phyloP scores from a whole-genome alignment of 2,888 invertebrate species.

The Ditula angustiorana region DNA sequence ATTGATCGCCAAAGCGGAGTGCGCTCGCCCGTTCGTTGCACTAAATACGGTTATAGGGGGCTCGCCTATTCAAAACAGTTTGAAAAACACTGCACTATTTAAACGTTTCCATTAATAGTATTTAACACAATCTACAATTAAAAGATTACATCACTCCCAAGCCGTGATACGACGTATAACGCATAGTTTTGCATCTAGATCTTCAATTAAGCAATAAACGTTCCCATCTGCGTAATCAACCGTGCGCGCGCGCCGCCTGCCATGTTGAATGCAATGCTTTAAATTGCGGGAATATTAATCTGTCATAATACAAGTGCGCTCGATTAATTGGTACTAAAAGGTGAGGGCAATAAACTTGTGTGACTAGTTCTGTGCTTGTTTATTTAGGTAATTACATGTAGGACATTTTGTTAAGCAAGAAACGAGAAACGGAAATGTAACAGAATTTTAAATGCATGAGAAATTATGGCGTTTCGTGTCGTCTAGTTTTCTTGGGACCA shows the following conservation, averaged over 20 bases:
- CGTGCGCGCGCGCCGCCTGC: conserved; percentile 48
- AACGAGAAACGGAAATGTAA: too few species aligned
- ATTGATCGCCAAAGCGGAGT: too few species aligned
- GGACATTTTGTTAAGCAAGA: too few species aligned
- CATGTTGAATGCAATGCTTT: conserved; percentile 47
- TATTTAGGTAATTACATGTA: background rate
- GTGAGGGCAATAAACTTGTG: background rate
- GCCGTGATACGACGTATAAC: background rate
- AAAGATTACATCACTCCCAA: background rate
- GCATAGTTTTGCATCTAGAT: background rate
- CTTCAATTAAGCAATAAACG: conserved; percentile 26
- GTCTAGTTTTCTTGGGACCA: too few species aligned
- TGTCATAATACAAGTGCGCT: conserved; percentile 25
- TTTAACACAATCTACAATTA: too few species aligned
- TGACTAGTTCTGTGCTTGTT: background rate
- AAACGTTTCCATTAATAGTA: too few species aligned
- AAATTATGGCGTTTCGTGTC: too few species aligned
- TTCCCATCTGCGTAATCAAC: conserved; percentile 49
- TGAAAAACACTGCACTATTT: too few species aligned
- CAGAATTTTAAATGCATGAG: too few species aligned
- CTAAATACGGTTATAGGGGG: too few species aligned
- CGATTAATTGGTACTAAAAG: conserved; percentile 17
- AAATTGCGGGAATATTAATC: conserved; percentile 21
- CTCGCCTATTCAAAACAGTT: too few species aligned
- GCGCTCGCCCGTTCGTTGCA: too few species aligned